A percentile compares a stretch with the other conserved stretches of the same genome.
Evolutionary conservation across 1,140 invertebrate genomes (phyloP).

Genomic region (Dufourea novaeangliae): DNA sequence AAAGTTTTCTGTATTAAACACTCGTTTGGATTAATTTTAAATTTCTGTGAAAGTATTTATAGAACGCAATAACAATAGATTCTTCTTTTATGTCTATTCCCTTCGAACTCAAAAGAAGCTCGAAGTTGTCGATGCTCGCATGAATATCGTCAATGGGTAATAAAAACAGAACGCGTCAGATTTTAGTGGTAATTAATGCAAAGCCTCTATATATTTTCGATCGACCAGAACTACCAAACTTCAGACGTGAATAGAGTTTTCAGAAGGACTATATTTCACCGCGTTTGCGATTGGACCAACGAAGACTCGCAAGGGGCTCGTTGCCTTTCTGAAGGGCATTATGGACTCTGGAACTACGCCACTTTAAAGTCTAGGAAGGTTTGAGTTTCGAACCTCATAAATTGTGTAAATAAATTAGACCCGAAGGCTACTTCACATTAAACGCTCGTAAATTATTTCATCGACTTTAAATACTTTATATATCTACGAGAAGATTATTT

Average conservation of each 20-base stretch:
- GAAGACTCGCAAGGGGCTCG: conserved; percentile 34
- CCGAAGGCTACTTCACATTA: too few relatives aligned
- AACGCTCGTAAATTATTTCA: not conserved
- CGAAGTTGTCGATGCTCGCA: too few relatives aligned
- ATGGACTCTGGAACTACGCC: conserved; percentile 34
- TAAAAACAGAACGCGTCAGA: not conserved
- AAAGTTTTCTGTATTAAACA: too few relatives aligned
- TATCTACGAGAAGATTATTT: not conserved
- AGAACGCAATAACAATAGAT: too few relatives aligned
- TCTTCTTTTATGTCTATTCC: too few relatives aligned
- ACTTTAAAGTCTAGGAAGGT: conserved; percentile 22
- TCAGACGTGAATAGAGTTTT: conserved; percentile 36
- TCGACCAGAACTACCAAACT: conserved; percentile 6
- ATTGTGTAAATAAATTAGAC: conserved; percentile 45
- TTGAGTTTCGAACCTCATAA: conserved; percentile 26
- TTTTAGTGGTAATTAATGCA: not conserved
- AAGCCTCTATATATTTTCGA: conserved; percentile 5
- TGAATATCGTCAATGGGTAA: not conserved
- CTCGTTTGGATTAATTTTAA: too few relatives aligned
- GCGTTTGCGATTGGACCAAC: conserved; percentile 34
- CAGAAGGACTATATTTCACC: conserved; percentile 22
- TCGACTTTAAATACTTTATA: not conserved
- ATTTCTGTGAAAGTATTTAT: too few relatives aligned
- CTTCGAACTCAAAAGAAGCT: too few relatives aligned
- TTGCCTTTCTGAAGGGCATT: conserved; percentile 40